Evolutionary conservation across 2,113 vertebrate genomes (phyloP), one percentile per base, ranked within the genome.

Genomic region (Megaceryle maxima): DNA sequence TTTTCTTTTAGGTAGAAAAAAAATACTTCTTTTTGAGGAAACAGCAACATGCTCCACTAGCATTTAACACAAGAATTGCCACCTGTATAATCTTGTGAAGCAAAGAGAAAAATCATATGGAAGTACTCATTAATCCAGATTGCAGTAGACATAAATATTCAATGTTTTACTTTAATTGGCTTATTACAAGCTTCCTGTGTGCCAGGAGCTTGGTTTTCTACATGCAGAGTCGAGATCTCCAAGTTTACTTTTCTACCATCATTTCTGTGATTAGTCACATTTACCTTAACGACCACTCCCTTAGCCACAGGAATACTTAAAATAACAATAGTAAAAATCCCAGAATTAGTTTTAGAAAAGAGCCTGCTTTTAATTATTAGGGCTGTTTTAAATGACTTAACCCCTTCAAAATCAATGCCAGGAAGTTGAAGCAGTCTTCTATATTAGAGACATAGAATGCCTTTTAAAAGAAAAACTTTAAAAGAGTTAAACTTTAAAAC

Each of bases 211-310:
- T 56, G 2, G 4, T 16, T 76, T 80, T 35, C 73, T 13, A 16
- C 2, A 22, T 12, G 9, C 24, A 74, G 22, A 53, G 14, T 7
- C 14, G 77, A 48, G 5, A 48, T 1, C 8, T 21, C 12, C 1
- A 69, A 6, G 12, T 11, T n/a, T 10, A 31, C 46, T 64, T 75
- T 50, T 56, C 56, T 59, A 19, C 3, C 7, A 0, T 44, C 79
- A 1, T 10, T 83, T 78, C 28, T 22, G 4, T 10, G 50, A 74
- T 11, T 7, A 78, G 7, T 14, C 55, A 46, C 2, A 7, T 8
- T 72, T 55, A 28, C 4, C 24, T 59, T 50, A 46, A 44, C 4
- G 0, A 70, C 15, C 3, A 12, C 0, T 0, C 6, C n/a, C n/a
- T n/a, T n/a, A 41, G 4, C 16, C 28, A 75, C 7, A 59, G 2